Evolutionary conservation across 1,140 invertebrate genomes (phyloP).

Genomic region (Euglossa dilemma): DNA sequence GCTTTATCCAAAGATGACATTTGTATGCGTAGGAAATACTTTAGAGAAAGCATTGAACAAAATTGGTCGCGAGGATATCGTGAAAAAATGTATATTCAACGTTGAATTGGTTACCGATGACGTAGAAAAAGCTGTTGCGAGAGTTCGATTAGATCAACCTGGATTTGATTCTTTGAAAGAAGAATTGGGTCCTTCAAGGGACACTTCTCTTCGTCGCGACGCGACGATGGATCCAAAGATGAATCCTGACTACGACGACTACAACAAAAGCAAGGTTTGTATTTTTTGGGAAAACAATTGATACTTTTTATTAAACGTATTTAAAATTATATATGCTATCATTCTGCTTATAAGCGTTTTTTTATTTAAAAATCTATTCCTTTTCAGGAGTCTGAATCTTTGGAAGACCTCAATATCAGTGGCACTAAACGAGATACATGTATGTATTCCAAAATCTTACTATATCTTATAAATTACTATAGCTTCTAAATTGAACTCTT

Average conservation of each 20-base stretch:
- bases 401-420: constrained; percentile 82
- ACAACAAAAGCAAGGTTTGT: constrained; percentile 79
- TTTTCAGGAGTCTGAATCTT: constrained; percentile 85
- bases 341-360: neutral
- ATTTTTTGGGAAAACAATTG: neutral
- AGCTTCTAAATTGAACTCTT: constrained; percentile 15
- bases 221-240: constrained; percentile 86
- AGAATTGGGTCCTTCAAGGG: constrained; percentile 87
- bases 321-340: neutral
- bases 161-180: constrained; percentile 89
- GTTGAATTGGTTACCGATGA: constrained; percentile 91
- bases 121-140: constrained; percentile 90
- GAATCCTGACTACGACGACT: constrained; percentile 86
- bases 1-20: neutral
- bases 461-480: neutral
- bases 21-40: constrained; percentile 87
- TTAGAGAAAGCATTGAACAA: constrained; percentile 94
- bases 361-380: constrained; percentile 4
- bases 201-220: constrained; percentile 85
- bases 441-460: constrained; percentile 68
- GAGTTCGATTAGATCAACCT: constrained; percentile 89
- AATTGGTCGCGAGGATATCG: constrained; percentile 96
- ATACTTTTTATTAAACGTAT: neutral
- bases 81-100: constrained; percentile 94
- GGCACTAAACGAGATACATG: constrained; percentile 71